Conservation (phyloP, 2,113 vertebrate genomes). For the Perca fluviatilis region DNA sequence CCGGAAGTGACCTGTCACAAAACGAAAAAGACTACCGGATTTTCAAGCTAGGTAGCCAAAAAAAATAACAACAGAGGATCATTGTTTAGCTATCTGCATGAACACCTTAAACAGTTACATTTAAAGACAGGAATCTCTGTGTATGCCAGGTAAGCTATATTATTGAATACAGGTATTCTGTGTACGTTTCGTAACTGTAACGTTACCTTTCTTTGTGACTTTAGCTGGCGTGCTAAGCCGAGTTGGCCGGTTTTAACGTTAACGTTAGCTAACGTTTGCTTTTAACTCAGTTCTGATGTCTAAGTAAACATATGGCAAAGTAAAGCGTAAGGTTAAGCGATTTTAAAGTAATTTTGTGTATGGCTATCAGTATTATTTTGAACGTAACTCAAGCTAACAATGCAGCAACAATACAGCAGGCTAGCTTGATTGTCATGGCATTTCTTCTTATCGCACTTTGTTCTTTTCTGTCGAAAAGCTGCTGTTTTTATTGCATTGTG, state of each 20-base stretch:
- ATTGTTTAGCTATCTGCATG: conserved; percentile 20
- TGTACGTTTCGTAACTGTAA: not conserved
- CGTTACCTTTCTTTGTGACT: not conserved
- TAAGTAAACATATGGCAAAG: not conserved
- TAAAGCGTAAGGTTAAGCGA: not conserved
- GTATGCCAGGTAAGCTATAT: conserved; percentile 51
- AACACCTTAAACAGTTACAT: not conserved
- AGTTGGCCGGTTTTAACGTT: not conserved
- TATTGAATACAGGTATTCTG: fast-evolving
- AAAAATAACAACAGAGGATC: conserved; percentile 36
- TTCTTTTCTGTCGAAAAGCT: not conserved
- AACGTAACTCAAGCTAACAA: not conserved
- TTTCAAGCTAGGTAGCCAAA: conserved; percentile 11
- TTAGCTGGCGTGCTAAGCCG: conserved; percentile 10
- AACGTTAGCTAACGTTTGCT: not conserved
- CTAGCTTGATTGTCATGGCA: not conserved
- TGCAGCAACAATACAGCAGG: not conserved
- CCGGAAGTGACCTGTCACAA: conserved; percentile 68
- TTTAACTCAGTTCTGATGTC: not conserved
- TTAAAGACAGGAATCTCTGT: conserved; percentile 28
- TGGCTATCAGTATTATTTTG: not conserved
- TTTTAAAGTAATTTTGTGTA: not conserved
- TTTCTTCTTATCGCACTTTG: not conserved
- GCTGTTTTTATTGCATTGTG: not conserved
- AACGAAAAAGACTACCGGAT: conserved; percentile 34